Conservation (phyloP, 2,113 vertebrate species). For the Scortum barcoo region DNA sequence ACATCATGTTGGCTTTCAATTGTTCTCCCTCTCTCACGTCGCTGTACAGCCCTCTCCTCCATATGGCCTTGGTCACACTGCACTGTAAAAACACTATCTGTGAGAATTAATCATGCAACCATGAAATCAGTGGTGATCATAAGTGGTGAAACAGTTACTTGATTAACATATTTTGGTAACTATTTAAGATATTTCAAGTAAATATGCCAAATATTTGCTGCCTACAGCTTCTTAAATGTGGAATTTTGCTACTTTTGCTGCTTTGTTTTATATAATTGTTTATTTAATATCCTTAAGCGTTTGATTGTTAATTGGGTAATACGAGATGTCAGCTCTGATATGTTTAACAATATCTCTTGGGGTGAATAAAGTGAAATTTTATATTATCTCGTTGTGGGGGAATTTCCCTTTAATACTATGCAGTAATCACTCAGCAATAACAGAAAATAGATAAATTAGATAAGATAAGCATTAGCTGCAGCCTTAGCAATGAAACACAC, state of each 20-base stretch:
- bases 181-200: neutral
- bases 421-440: neutral
- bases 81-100: conserved; percentile 8
- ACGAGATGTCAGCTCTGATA: too few relatives aligned
- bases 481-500: neutral
- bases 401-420: neutral
- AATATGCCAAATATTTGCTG: neutral
- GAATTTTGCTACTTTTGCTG: neutral
- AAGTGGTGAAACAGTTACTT: neutral
- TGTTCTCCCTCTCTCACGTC: neutral
- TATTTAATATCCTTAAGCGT: neutral
- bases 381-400: neutral
- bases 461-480: neutral
- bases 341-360: too few relatives aligned
- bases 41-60: conserved; percentile 12
- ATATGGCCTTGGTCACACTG: conserved; percentile 2
- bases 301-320: neutral
- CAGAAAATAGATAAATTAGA: neutral
- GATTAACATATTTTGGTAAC: neutral
- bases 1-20: conserved; percentile 31
- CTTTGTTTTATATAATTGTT: neutral
- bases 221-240: neutral
- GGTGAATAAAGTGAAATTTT: too few relatives aligned
- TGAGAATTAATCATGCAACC: neutral
- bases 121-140: neutral